Percentiles rank a stretch among this genome's conserved stretches.
These are phyloP conservation scores for Diabrotica virgifera DNA, from an alignment of 1,140 invertebrate genomes.

Conservation along the genomic window DNA sequence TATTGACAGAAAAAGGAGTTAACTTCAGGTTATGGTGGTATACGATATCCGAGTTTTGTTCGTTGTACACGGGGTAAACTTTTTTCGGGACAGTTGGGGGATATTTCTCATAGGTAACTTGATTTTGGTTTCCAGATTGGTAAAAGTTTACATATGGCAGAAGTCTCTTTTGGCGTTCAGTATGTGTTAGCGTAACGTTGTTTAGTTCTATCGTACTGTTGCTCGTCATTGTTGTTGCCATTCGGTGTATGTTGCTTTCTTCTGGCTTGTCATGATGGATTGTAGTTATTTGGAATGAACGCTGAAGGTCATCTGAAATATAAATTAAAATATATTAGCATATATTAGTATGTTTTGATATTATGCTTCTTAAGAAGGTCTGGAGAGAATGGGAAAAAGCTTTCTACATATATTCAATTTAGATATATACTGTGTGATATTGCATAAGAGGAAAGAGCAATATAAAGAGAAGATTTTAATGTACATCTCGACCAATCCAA, in stretches of 20 bases:
- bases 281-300: constrained; percentile 34
- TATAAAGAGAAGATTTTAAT: no score
- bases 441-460: no score
- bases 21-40: constrained; percentile 32
- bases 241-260: constrained; percentile 27
- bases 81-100: background rate
- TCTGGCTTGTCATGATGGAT: constrained; percentile 44
- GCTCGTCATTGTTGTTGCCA: constrained; percentile 26
- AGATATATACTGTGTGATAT: no score
- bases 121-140: constrained; percentile 48
- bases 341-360: no score
- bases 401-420: no score
- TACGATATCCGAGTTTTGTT: constrained; percentile 12
- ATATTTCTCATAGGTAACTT: background rate
- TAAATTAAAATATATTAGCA: background rate
- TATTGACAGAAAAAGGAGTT: constrained; percentile 43
- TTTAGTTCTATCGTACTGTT: constrained; percentile 4
- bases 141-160: constrained; percentile 82
- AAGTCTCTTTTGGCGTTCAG: constrained; percentile 65
- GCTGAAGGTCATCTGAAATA: constrained; percentile 2
- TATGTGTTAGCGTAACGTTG: constrained; percentile 28
- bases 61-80: background rate
- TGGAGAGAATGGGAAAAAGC: no score
- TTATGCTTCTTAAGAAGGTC: no score
- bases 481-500: no score